These are phyloP conservation scores for Nylanderia fulva DNA, from an alignment of 1,140 invertebrate genomes.

Conservation along the genomic window DNA sequence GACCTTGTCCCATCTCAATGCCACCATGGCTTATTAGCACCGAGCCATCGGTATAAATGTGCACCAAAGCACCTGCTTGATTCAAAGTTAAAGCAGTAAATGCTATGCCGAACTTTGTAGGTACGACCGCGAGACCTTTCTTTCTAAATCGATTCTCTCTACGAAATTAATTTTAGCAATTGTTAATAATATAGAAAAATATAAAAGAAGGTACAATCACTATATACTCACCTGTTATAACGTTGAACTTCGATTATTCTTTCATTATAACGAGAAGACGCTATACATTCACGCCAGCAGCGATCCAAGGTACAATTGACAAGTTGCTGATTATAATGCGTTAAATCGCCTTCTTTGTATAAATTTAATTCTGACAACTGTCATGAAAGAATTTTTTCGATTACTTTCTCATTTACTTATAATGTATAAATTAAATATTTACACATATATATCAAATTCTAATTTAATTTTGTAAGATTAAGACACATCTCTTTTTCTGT, in stretches of 20 bases:
- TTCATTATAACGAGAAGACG: conserved; percentile 89
- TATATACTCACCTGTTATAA: conserved; percentile 90
- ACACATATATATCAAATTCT: neutral
- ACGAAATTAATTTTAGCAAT: conserved; percentile 75
- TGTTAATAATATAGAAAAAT: conserved; percentile 2
- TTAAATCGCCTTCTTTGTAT: conserved; percentile 92
- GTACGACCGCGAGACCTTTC: conserved; percentile 94
- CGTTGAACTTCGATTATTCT: conserved; percentile 87
- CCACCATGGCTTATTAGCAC: conserved; percentile 96
- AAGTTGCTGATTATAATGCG: conserved; percentile 93
- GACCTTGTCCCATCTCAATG: conserved; percentile 98
- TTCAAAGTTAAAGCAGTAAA: conserved; percentile 94
- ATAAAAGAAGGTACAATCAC: neutral
- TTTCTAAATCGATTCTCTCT: conserved; percentile 95
- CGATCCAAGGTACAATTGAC: conserved; percentile 91
- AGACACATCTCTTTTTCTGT: neutral
- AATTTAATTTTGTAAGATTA: conserved; percentile 11
- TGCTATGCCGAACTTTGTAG: conserved; percentile 96
- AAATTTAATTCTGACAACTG: conserved; percentile 91
- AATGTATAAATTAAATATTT: neutral
- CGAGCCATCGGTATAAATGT: conserved; percentile 96
- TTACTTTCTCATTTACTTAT: neutral
- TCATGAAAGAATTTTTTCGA: conserved; percentile 40
- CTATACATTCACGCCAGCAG: conserved; percentile 94
- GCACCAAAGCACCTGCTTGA: conserved; percentile 95